phyloP scores from a whole-genome alignment of 2,113 vertebrate species.

The Oryzias curvinotus region DNA sequence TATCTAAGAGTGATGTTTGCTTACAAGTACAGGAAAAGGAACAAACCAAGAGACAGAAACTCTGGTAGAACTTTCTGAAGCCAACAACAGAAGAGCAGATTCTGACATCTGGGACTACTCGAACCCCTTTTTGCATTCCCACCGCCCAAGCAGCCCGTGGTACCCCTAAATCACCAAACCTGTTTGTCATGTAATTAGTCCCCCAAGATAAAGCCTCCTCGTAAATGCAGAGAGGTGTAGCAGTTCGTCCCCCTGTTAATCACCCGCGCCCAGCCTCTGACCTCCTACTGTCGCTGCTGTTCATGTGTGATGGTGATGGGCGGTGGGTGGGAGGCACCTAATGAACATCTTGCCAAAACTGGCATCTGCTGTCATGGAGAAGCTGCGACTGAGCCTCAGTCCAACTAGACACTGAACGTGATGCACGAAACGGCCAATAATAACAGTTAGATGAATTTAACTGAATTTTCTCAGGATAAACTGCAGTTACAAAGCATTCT shows the following conservation, averaged over 20 bases:
- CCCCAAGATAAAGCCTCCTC: constrained; percentile 55
- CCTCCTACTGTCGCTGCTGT: constrained; percentile 39
- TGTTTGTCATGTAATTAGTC: constrained; percentile 74
- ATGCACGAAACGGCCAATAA: constrained; percentile 33
- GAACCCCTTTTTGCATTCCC: constrained; percentile 29
- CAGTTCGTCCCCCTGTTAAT: constrained; percentile 56
- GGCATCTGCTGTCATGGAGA: constrained; percentile 24
- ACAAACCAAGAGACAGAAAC: too few relatives aligned
- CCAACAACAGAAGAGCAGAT: too few relatives aligned
- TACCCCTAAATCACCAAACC: constrained; percentile 52
- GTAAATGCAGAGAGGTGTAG: constrained; percentile 62
- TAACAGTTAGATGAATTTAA: constrained; percentile 3
- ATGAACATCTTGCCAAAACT: constrained; percentile 51
- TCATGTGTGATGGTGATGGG: constrained; percentile 41
- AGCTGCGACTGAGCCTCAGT: constrained; percentile 14
- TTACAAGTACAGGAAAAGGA: too few relatives aligned
- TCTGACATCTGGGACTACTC: constrained; percentile 47
- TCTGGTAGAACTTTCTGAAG: too few relatives aligned
- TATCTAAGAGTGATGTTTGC: too few relatives aligned
- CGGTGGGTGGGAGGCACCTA: constrained; percentile 38
- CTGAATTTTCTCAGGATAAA: constrained; percentile 1
- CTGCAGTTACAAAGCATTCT: neutral
- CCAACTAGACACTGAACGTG: constrained; percentile 21
- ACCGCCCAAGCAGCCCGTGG: constrained; percentile 33
- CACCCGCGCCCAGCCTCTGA: constrained; percentile 59